Evolutionary conservation across 2,797 vertebrate genomes (phyloP), one percentile per base, ranked within the genome.

Genomic region (Psittacula derbiana): DNA sequence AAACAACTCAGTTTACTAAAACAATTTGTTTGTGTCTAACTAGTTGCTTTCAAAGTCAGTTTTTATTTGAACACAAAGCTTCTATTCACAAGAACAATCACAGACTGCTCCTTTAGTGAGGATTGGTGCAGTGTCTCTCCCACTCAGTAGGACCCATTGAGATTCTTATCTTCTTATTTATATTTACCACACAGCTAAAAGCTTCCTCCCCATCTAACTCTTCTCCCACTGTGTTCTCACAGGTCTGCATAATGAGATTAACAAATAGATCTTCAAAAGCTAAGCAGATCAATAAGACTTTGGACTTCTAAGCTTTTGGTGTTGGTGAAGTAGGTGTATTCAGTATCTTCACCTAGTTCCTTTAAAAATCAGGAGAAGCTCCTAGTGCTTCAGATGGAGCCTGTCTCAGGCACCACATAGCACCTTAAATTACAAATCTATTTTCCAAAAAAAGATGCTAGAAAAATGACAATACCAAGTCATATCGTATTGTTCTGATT

Each of bases 201-300:
- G 46, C 80, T 89, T 71, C 73, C 49, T 91, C 40, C 55, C 71
- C 73, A 70, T 55, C 89, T 72, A 94, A 67, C 69, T 93, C 49
- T 91, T 94, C 90, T 96, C 49, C 73, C 80, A 62, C 67, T 62
- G 33, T 7, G 69, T 90, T 93, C 69, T 96, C 33, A 93, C 80
- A 60, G 94, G 91, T 90, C 83, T 93, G 67, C 92, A 64, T 92
- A 88, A 95, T 52, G 30, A 88, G 76, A 88, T 89, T 90, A 91
- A 94, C 89, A 80, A 90, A 90, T 57, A 94, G 76, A 90, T 58
- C 86, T 92, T 95, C 88, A 90, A 79, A 91, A 90, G n/a, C 72
- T 91, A 89, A 80, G 62, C 62, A 25, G 70, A 92, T 86, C 79
- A 78, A n/a, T 81, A 74, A 74, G 81, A 74, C 61, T 87, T 78